phyloP scores from a whole-genome alignment of 2,113 vertebrate genomes.

The Salvator merianae region DNA sequence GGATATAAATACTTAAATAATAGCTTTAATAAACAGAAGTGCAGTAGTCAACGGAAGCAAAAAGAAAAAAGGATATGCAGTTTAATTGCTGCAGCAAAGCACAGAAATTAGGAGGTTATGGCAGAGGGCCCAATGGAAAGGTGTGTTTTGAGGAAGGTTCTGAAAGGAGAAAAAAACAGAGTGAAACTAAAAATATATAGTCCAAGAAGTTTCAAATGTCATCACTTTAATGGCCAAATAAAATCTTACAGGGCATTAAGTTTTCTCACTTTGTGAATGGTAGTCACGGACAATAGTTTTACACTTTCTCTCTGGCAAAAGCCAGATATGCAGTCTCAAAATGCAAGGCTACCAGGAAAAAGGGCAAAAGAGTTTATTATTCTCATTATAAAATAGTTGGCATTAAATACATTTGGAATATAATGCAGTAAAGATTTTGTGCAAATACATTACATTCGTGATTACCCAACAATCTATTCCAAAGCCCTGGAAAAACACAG shows the following conservation, averaged over 20 bases:
- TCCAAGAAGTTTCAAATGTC: neutral
- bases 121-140: neutral
- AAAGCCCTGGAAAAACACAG: neutral
- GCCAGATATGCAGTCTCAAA: neutral
- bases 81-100: neutral
- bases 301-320: neutral
- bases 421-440: neutral
- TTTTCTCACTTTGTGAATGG: neutral
- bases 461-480: neutral
- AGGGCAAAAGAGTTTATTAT: neutral
- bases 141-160: neutral
- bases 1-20: too few species aligned
- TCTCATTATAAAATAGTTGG: neutral
- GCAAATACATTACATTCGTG: neutral
- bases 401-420: constrained; percentile 1
- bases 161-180: neutral
- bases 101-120: neutral
- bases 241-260: neutral
- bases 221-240: neutral
- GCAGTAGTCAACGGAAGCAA: too few species aligned
- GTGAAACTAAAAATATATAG: neutral
- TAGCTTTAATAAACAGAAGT: too few species aligned
- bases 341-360: neutral
- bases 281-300: neutral
- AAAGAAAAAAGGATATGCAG: neutral